Base-by-base conservation (phyloP, 2,797 vertebrate species). In the Pseudotriccus pelzelni region DNA sequence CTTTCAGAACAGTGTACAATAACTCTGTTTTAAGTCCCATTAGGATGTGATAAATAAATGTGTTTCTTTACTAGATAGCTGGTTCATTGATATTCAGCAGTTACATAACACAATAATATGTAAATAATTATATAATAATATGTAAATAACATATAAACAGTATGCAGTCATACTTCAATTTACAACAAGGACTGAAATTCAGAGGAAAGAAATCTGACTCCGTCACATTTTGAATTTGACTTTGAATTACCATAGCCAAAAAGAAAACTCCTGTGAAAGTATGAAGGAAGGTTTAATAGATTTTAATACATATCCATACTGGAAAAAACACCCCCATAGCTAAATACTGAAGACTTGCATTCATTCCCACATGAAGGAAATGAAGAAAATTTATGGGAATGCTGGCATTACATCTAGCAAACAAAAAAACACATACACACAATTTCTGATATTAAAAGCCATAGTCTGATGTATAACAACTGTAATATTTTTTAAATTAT, bases 361-460 rank as follows among this genome's bases (percentile, higher is more conserved):
- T 87, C 64, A 56, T 74, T 94, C 63, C 59, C 28, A 87, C 17
- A 62, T 17, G 73, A 96, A 92, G 36, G 34, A 24, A 95, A 90
- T 63, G 85, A 25, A 92, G 66, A 95, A 95, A 89, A 96, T 80
- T 88, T 63, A 90, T 12, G 75, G 44, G 60, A 85, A 76, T 59
- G 32, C 37, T 80, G 52, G 66, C 7, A 82, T 70, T 41, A 82
- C 49, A 93, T 32, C 75, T 74, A 96, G 69, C n/a, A 93, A 64
- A n/a, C 22, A 92, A 94, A 87, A 79, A 34, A 49, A 39, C 4
- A 12, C 8, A 78, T 6, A 79, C 11, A 49, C 25, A 49, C 1
- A 2, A 9, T 59, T 77, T 60, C 37, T 83, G 25, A 49, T 77
- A 34, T 56, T 60, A 83, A 73, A 87, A 55, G 17, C 1, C 24